A percentile compares a stretch with the other conserved stretches of the same genome.
Conservation (phyloP, 1,140 invertebrate species). For the Bactericera cockerelli region DNA sequence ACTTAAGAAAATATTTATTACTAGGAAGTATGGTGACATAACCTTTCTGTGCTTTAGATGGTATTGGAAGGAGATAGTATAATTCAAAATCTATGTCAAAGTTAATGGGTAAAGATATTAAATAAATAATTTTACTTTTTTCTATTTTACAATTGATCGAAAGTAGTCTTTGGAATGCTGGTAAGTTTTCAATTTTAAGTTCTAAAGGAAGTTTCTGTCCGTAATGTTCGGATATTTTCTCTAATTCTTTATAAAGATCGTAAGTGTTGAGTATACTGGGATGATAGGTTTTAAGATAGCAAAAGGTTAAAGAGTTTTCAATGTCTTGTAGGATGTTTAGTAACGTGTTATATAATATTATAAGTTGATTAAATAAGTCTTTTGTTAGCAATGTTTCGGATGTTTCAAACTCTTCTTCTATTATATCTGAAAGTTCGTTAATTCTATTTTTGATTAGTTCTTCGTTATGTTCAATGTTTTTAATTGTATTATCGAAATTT, state of each 20-base stretch:
- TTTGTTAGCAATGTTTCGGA: not conserved
- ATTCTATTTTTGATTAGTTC: not conserved
- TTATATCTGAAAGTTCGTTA: not conserved
- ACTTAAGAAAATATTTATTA: not conserved
- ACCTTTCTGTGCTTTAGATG: not conserved
- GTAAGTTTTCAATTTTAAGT: not conserved
- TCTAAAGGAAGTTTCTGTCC: no score
- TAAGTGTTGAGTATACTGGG: conserved; percentile 3
- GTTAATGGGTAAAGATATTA: conserved; percentile 7
- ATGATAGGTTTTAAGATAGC: not conserved
- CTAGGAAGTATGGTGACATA: not conserved
- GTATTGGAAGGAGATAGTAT: not conserved
- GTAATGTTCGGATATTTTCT: no score
- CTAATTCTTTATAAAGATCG: no score
- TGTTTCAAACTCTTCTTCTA: not conserved
- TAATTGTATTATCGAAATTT: not conserved
- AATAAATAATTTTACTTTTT: not conserved
- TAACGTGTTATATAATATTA: not conserved
- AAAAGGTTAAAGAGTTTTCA: not conserved
- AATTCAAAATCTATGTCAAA: not conserved
- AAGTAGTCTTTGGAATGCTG: not conserved
- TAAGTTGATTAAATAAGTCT: not conserved
- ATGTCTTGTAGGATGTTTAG: conserved; percentile 2
- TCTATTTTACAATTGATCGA: not conserved
- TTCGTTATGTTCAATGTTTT: not conserved